These are phyloP conservation scores for Idaea straminata DNA, from an alignment of 2,888 invertebrate genomes.

Conservation along the genomic window DNA sequence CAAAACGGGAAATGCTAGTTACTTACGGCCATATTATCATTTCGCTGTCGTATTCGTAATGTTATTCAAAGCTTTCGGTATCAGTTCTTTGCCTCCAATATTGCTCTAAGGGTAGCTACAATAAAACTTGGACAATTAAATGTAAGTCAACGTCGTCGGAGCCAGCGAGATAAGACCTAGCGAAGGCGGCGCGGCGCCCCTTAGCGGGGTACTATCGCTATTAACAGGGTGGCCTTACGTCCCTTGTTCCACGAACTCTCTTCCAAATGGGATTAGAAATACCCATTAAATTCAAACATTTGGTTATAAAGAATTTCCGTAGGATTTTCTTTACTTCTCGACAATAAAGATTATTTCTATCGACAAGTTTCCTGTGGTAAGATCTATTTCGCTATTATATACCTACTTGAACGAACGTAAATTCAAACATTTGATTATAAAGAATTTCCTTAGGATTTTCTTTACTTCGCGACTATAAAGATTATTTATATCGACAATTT, in stretches of 20 bases:
- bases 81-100: constrained; percentile 58
- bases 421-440: too few species aligned
- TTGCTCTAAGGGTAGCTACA: constrained; percentile 66
- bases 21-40: not conserved
- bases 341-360: too few species aligned
- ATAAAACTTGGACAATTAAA: constrained; percentile 78
- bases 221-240: constrained; percentile 61
- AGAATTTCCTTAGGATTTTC: too few species aligned
- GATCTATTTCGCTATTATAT: too few species aligned
- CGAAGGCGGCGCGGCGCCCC: constrained; percentile 42
- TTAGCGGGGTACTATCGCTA: constrained; percentile 63
- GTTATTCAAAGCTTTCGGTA: constrained; percentile 49
- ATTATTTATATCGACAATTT: too few species aligned
- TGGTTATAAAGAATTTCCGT: constrained; percentile 4
- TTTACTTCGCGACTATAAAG: too few species aligned
- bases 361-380: too few species aligned
- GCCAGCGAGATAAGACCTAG: constrained; percentile 68
- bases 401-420: too few species aligned
- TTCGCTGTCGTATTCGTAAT: constrained; percentile 38
- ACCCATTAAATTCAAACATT: constrained; percentile 47
- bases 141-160: constrained; percentile 67
- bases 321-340: constrained; percentile 25
- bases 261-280: constrained; percentile 51
- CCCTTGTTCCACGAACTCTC: constrained; percentile 51
- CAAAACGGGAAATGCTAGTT: not conserved